A percentile compares a stretch with the other conserved stretches of the same genome.
Conservation (phyloP, 2,888 invertebrate genomes). For the Ennomos erosarius region DNA sequence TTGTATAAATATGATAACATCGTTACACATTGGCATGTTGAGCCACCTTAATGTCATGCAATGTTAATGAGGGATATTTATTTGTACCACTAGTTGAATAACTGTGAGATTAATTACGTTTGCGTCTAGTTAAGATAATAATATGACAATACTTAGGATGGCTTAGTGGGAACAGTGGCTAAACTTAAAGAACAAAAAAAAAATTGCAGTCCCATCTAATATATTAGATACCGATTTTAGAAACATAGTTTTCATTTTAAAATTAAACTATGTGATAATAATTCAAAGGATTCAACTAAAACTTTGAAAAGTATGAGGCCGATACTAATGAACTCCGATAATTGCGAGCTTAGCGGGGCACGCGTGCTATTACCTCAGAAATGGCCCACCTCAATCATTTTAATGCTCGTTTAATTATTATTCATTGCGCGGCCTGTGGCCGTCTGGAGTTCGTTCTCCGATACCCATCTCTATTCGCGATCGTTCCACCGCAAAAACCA, state of each 20-base stretch:
- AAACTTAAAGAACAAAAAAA: too few relatives aligned
- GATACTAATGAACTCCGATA: slow-evolving; percentile 70
- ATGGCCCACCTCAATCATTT: slow-evolving; percentile 67
- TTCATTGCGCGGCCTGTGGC: slow-evolving; percentile 57
- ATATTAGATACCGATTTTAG: too few relatives aligned
- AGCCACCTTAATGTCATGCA: too few relatives aligned
- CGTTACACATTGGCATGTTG: neutral
- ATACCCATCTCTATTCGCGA: slow-evolving; percentile 55
- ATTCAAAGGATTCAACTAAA: slow-evolving; percentile 44
- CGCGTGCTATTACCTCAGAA: slow-evolving; percentile 66
- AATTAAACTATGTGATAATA: neutral
- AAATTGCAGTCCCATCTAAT: too few relatives aligned
- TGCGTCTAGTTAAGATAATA: slow-evolving; percentile 10
- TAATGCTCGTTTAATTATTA: slow-evolving; percentile 70
- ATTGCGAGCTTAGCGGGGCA: slow-evolving; percentile 67
- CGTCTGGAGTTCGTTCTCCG: slow-evolving; percentile 52
- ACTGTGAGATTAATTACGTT: slow-evolving; percentile 4
- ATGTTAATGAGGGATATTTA: too few relatives aligned
- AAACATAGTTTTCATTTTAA: too few relatives aligned
- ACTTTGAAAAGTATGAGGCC: slow-evolving; percentile 61
- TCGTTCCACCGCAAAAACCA: slow-evolving; percentile 56
- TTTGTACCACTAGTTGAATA: too few relatives aligned
- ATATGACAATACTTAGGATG: slow-evolving; percentile 5
- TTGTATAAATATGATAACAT: too few relatives aligned
- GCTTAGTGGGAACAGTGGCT: neutral